Conservation (phyloP, 1,140 invertebrate genomes). For the Agrilus planipennis region DNA sequence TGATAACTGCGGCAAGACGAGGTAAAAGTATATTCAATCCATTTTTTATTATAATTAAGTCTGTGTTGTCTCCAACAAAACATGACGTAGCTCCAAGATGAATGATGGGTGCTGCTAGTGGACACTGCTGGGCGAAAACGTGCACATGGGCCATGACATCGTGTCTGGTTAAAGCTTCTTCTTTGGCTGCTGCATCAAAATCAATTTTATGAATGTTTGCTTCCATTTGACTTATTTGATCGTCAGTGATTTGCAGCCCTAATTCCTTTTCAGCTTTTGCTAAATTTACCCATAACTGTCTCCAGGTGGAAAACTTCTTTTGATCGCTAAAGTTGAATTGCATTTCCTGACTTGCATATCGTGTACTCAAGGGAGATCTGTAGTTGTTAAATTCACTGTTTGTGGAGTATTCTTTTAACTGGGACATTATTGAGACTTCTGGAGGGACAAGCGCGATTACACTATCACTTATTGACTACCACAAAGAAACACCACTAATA, state of each 20-base stretch:
- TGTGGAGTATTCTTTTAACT: no score
- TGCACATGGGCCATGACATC: conserved; percentile 99
- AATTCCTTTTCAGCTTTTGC: conserved; percentile 83
- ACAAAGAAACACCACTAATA: no score
- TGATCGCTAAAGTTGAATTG: conserved; percentile 87
- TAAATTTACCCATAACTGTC: conserved; percentile 79
- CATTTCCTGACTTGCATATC: conserved; percentile 94
- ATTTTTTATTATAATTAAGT: conserved; percentile 78
- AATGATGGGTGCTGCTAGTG: conserved; percentile 86
- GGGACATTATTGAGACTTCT: no score
- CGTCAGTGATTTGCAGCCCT: conserved; percentile 76
- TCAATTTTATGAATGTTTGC: conserved; percentile 74
- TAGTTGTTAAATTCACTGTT: conserved; percentile 43
- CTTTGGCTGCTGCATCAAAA: conserved; percentile 66
- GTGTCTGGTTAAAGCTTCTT: conserved; percentile 83
- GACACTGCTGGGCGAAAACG: conserved; percentile 78
- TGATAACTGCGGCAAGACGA: conserved; percentile 72
- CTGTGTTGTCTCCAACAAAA: conserved; percentile 96
- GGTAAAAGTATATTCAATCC: conserved; percentile 81
- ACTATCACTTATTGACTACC: no score
- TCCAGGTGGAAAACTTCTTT: conserved; percentile 91
- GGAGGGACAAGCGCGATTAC: no score
- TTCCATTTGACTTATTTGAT: conserved; percentile 84
- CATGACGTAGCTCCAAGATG: conserved; percentile 97
- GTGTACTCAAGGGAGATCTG: conserved; percentile 70